Base-by-base conservation (phyloP, 2,113 vertebrate genomes). In the Cryptotis parvus region DNA sequence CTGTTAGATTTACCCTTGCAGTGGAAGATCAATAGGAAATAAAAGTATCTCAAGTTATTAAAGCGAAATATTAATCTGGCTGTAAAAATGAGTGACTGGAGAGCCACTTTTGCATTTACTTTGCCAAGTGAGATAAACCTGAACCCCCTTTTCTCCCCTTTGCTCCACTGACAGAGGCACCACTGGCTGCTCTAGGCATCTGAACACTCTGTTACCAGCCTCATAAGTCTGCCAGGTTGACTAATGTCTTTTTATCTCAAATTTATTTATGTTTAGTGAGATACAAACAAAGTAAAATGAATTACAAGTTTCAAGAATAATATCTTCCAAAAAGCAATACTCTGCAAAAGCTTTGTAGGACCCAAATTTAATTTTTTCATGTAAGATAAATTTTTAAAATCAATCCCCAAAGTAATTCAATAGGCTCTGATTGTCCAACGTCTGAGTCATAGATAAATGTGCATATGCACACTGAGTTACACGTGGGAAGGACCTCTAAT, bases 261-360 rank as follows among this genome's bases (percentile, higher is more conserved):
- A 98, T 97, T 96, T 97, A 96, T 97, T 97, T 98, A 97, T 95
- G 95, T 94, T 96, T 97, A 95, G 96, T 95, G 94, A 97, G 97
- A 97, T 96, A 97, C 97, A 98, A 97, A 97, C 95, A 97, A 97
- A 97, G 95, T 94, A 98, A 98, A 97, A 97, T 95, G 79, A 97
- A 97, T 97, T 97, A 96, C 95, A 97, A 98, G 90, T 98, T 98
- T 97, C 96, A 97, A 97, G 95, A 98, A 95, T 96, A 96, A 95
- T 97, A 92, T 96, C 97, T 97, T 97, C 97, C 94, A 96, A 97
- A n/a, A 97, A 98, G 96, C 97, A 97, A 97, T 98, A 96, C 92
- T 93, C 92, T 92, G 72, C 84, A 96, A 95, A 95, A 97, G 95
- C 94, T 97, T 37, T 94, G 94, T 77, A 94, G 91, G 92, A 89